Evolutionary conservation across 1,140 invertebrate species (phyloP).

Genomic region (Drosophila busckii): DNA sequence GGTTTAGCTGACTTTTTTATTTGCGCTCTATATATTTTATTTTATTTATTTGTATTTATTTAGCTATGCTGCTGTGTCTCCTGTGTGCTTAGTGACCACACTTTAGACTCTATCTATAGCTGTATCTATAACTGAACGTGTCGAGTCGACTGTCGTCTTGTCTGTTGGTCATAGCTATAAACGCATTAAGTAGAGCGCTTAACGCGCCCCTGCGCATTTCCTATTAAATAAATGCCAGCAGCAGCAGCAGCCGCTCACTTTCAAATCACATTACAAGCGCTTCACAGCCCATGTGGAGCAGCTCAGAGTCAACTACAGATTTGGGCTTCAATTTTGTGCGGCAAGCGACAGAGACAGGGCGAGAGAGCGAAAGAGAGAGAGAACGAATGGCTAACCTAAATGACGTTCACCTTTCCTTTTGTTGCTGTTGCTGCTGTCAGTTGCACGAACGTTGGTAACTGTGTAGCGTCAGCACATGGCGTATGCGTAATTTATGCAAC

Average conservation of each 20-base stretch:
- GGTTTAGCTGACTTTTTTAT: too few species aligned
- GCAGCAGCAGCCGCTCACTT: constrained; percentile 66
- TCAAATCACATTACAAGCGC: constrained; percentile 52
- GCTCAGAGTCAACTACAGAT: too few species aligned
- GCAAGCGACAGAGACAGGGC: too few species aligned
- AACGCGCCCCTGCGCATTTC: constrained; percentile 41
- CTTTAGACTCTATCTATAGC: too few species aligned
- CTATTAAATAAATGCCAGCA: constrained; percentile 69
- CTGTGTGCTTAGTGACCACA: too few species aligned
- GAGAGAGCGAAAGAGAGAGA: too few species aligned
- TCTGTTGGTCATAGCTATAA: constrained; percentile 36
- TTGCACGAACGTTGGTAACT: constrained; percentile 15
- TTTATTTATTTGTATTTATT: too few species aligned
- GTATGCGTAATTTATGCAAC: constrained; percentile 52
- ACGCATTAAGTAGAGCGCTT: constrained; percentile 43
- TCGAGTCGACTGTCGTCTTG: constrained; percentile 6
- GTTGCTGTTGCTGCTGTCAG: constrained; percentile 43
- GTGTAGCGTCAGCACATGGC: constrained; percentile 1
- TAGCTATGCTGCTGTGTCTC: too few species aligned
- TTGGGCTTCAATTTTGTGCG: too few species aligned
- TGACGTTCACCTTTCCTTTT: constrained; percentile 16
- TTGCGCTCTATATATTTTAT: too few species aligned
- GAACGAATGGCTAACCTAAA: too few species aligned
- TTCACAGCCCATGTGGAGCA: constrained; percentile 5
- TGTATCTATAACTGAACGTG: too few species aligned